Evolutionary conservation across 2,113 vertebrate genomes (phyloP).

Genomic region (Chionodraco myersi): DNA sequence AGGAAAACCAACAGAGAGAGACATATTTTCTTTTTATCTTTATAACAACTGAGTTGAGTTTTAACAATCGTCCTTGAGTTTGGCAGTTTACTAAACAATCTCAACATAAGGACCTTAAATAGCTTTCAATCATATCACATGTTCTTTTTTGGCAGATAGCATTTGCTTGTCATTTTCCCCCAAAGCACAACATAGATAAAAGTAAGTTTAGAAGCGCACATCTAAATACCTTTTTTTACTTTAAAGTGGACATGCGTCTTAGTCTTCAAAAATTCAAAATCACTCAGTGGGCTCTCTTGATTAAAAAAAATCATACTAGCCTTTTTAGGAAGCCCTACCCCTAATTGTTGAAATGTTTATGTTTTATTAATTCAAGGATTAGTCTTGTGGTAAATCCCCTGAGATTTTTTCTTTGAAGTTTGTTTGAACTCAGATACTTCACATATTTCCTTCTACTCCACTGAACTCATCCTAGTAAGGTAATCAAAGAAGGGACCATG

Average conservation of each 20-base stretch:
- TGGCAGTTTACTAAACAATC: neutral
- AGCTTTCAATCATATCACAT: neutral
- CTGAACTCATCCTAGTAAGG: neutral
- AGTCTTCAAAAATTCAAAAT: neutral
- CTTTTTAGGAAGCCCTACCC: neutral
- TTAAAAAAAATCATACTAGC: neutral
- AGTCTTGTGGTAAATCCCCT: neutral
- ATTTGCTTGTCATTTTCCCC: neutral
- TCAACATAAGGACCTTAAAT: neutral
- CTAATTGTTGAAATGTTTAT: neutral
- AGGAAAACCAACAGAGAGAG: neutral
- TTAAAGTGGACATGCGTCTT: neutral
- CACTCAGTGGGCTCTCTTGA: neutral
- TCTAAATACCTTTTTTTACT: no score
- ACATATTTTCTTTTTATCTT: neutral
- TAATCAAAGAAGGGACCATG: neutral
- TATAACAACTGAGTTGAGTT: no score
- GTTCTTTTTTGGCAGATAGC: neutral
- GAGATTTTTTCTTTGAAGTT: neutral
- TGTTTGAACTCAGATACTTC: neutral
- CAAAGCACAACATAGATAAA: no score
- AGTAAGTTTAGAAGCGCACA: neutral
- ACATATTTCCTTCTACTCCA: constrained; percentile 19
- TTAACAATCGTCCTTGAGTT: no score
- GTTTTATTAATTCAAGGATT: neutral